These are phyloP conservation scores for Ariolimax columbianus DNA, from an alignment of 2,888 invertebrate species.

Conservation along the genomic window DNA sequence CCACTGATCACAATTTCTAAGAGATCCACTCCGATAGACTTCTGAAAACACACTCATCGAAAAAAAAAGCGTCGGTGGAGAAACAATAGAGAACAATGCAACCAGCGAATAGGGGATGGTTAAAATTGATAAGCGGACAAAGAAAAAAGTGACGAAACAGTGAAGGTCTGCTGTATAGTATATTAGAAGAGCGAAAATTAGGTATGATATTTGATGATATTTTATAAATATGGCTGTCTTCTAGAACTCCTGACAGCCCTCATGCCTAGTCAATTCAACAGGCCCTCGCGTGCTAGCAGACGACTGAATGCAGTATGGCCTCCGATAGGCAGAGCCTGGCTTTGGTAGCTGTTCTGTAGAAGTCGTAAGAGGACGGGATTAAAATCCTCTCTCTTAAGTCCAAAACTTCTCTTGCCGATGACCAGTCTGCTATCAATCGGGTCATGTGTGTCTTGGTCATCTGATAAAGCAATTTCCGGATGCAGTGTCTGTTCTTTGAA, in stretches of 20 bases:
- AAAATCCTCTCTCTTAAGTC: slow-evolving; percentile 21
- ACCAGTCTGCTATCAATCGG: slow-evolving; percentile 53
- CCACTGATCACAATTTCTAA: too few species aligned
- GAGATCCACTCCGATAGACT: too few species aligned
- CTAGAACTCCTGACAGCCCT: background rate
- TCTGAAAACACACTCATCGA: too few species aligned
- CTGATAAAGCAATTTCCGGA: slow-evolving; percentile 45
- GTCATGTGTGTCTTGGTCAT: slow-evolving; percentile 50
- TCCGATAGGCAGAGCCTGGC: slow-evolving; percentile 24
- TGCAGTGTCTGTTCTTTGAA: slow-evolving; percentile 9
- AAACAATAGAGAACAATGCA: too few species aligned
- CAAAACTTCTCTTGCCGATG: slow-evolving; percentile 56
- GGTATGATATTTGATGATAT: too few species aligned
- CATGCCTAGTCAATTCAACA: slow-evolving; percentile 13
- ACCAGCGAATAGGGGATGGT: too few species aligned
- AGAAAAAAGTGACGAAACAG: too few species aligned
- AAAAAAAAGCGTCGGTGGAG: too few species aligned
- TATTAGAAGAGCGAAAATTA: too few species aligned
- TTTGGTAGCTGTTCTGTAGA: slow-evolving; percentile 20
- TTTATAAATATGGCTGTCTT: background rate
- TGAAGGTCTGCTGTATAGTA: too few species aligned
- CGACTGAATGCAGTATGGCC: slow-evolving; percentile 21
- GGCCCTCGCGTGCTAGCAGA: slow-evolving; percentile 24
- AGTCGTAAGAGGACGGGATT: slow-evolving; percentile 15
- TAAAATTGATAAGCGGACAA: too few species aligned